Evolutionary conservation across 2,888 invertebrate species (phyloP).

Genomic region (Heliconius ismenius): DNA sequence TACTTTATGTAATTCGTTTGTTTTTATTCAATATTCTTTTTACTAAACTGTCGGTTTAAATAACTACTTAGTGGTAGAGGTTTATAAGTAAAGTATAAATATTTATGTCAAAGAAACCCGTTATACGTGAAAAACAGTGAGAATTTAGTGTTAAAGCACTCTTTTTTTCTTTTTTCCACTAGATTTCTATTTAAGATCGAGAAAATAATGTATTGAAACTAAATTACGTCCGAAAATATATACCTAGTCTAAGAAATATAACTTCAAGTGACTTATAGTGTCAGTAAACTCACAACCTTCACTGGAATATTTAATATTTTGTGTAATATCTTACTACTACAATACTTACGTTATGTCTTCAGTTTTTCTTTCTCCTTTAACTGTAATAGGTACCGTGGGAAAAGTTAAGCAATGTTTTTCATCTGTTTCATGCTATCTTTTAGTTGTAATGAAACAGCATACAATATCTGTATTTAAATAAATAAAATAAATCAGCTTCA

Average conservation of each 20-base stretch:
- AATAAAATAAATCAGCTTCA: no score
- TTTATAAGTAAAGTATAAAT: not conserved
- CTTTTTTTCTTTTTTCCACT: no score
- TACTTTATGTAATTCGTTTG: constrained; percentile 3
- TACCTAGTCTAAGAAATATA: not conserved
- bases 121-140: not conserved
- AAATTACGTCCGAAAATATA: not conserved
- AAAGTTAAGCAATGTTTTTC: not conserved
- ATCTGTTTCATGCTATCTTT: not conserved
- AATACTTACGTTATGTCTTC: not conserved
- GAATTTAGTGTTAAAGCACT: not conserved
- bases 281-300: no score
- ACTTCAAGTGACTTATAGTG: no score
- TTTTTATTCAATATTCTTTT: not conserved
- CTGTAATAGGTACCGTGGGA: not conserved
- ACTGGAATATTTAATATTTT: not conserved
- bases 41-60: not conserved
- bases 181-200: not conserved
- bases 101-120: not conserved
- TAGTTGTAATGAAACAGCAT: not conserved
- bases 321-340: not conserved
- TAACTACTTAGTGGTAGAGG: not conserved
- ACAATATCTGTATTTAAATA: not conserved
- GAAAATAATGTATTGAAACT: not conserved
- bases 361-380: not conserved